Evolutionary conservation across 2,113 vertebrate species (phyloP).

Genomic region (Nycticorax nycticorax): DNA sequence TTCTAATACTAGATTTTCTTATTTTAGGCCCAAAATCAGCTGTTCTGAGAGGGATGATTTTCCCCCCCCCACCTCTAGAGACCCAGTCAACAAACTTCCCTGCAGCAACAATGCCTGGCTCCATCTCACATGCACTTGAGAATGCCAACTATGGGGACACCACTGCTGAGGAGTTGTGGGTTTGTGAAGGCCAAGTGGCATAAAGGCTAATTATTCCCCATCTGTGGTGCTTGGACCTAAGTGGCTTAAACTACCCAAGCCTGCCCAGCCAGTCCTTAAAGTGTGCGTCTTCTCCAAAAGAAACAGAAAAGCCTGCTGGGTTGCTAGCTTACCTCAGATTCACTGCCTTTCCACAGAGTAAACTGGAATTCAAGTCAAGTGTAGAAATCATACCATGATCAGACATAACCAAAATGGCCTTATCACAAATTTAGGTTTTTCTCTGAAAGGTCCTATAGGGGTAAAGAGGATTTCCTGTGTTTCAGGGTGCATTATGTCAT

Average conservation of each 20-base stretch:
- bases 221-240: too few relatives aligned
- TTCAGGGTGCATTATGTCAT: background rate
- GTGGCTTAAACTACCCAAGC: background rate
- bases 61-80: background rate
- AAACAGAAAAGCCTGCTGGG: background rate
- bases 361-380: background rate
- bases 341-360: rapidly evolving
- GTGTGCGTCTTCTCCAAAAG: background rate
- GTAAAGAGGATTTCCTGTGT: background rate
- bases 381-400: background rate
- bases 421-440: background rate
- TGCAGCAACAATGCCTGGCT: background rate
- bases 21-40: background rate
- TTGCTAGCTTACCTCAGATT: background rate
- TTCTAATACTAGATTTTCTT: background rate
- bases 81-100: background rate
- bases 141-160: background rate
- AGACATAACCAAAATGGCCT: background rate
- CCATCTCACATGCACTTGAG: rapidly evolving
- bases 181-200: background rate
- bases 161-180: background rate
- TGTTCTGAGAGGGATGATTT: background rate
- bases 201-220: background rate
- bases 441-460: background rate
- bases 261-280: background rate